Base-by-base conservation (phyloP, 2,113 vertebrate genomes). In the Drymodes brunneopygia region DNA sequence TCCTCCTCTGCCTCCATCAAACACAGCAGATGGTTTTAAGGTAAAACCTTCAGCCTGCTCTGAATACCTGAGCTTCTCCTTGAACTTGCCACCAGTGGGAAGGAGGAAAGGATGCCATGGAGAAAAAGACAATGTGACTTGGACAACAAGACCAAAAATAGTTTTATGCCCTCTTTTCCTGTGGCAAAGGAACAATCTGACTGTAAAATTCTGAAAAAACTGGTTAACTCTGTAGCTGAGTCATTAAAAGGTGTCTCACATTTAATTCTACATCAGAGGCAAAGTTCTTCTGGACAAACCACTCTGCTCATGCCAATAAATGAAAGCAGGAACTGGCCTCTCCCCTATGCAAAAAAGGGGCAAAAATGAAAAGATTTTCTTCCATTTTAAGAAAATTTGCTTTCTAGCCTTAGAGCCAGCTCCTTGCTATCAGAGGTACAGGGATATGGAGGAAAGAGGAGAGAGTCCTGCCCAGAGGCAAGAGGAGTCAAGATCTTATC, bases 371-470 rank as follows among this genome's bases (percentile, higher is more conserved):
- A n/a, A 23, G n/a, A n/a, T n/a, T 10, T 77, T 69, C n/a, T 38
- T 35, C 36, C 20, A 42, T n/a, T 42, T 35, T 44, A 42, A 29
- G 8, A 4, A 54, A 57, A 19, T 53, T 35, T 19, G 6, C 7
- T 65, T 56, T 79, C 44, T 23, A 71, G 40, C 14, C 33, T 40
- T 58, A 6, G 25, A 60, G 28, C 15, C 16, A 62, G 8, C 0
- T 57, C 19, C 9, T 45, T 54, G 13, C 22, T 50, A 5, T 5
- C 33, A 11, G 15, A 24, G 3, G 4, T 23, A 12, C 5, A 12
- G 22, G 16, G 28, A 6, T 25, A n/a, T 8, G 29, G n/a, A 31
- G 11, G 8, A n/a, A 17, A 36, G 18, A 4, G 1, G 0, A 14
- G 6, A 14, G 6, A 47, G 15, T 27, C 70, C 35, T 19, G 24